phyloP scores from a whole-genome alignment of 2,797 vertebrate species.

The Falco naumanni region DNA sequence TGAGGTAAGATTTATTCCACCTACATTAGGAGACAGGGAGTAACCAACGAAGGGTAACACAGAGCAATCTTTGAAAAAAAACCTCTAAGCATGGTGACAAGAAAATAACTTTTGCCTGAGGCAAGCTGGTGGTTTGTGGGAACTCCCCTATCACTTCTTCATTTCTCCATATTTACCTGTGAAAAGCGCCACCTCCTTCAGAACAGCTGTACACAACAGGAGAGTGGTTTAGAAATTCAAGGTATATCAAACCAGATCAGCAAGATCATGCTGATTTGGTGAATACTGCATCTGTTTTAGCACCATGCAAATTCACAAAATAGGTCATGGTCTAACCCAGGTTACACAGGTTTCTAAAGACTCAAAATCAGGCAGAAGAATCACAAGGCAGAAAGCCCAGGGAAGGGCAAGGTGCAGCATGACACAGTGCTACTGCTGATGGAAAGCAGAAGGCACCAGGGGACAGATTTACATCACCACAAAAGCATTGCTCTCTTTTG shows the following conservation, averaged over 20 bases:
- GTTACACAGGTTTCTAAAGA: neutral
- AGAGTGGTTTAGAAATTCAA: neutral
- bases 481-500: neutral
- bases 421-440: neutral
- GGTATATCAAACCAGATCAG: neutral
- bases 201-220: neutral
- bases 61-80: neutral
- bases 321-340: neutral
- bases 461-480: neutral
- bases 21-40: neutral
- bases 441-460: neutral
- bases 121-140: neutral
- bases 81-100: neutral
- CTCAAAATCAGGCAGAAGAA: neutral
- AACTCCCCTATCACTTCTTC: neutral
- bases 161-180: neutral
- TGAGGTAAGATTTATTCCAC: neutral
- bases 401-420: neutral
- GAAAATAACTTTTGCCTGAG: neutral
- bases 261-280: neutral
- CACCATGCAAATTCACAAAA: neutral
- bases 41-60: neutral
- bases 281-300: slow-evolving; percentile 17
- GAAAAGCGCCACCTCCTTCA: neutral
- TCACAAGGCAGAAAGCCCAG: neutral